These are phyloP conservation scores for Notarius lentiginosus DNA, from an alignment of 2,113 vertebrate species.

Conservation along the genomic window DNA sequence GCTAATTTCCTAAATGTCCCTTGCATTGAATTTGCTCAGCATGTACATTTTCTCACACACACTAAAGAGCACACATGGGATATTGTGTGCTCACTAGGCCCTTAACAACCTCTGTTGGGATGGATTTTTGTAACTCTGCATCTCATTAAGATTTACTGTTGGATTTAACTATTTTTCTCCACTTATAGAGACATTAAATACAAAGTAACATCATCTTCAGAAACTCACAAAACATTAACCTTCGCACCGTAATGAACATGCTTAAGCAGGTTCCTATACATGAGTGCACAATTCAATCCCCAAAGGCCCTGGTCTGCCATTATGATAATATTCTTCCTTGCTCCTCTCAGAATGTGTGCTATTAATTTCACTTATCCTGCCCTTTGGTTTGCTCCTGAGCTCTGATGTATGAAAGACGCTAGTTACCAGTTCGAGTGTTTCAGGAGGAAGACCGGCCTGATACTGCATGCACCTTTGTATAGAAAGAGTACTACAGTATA, in stretches of 20 bases:
- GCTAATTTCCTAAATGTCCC: neutral
- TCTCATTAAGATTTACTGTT: neutral
- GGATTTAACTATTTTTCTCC: neutral
- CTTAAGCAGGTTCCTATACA: neutral
- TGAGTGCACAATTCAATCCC: neutral
- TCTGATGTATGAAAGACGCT: neutral
- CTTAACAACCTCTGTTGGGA: neutral
- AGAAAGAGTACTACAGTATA: neutral
- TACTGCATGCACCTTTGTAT: neutral
- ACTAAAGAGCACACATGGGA: neutral
- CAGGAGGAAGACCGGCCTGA: neutral
- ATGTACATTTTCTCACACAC: neutral
- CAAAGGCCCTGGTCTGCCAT: neutral
- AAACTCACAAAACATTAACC: slow-evolving; percentile 18
- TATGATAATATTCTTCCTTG: neutral
- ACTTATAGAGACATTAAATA: slow-evolving; percentile 17
- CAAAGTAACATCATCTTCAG: slow-evolving; percentile 1
- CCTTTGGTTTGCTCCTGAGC: neutral
- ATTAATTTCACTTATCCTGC: neutral
- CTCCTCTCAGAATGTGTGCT: neutral
- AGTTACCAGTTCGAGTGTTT: neutral
- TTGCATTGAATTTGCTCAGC: neutral
- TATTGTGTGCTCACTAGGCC: neutral
- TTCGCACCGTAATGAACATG: slow-evolving; percentile 15
- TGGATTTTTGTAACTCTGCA: neutral